A percentile compares a stretch with the other conserved stretches of the same genome.
Conservation (phyloP, 1,140 invertebrate species). For the Himalopsyche phryganea region DNA sequence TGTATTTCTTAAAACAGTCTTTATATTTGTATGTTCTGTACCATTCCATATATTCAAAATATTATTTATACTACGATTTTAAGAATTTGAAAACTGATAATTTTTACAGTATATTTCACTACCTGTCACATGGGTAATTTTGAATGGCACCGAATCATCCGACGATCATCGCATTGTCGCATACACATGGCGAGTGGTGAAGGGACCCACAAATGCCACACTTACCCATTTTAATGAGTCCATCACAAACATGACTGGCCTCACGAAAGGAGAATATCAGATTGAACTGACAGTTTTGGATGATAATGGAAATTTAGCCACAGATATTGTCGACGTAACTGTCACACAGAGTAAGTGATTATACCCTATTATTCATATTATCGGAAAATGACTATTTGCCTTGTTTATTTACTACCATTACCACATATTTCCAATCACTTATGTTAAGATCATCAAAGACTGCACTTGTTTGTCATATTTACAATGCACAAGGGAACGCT, state of each 20-base stretch:
- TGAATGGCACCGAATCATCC: conserved; percentile 79
- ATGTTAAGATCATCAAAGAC: no score
- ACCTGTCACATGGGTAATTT: conserved; percentile 70
- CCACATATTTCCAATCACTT: no score
- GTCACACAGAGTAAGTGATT: conserved; percentile 88
- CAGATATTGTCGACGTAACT: conserved; percentile 67
- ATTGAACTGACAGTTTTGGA: conserved; percentile 84
- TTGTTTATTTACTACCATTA: no score
- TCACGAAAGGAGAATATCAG: conserved; percentile 81
- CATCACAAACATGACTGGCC: conserved; percentile 69
- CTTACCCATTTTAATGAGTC: conserved; percentile 56
- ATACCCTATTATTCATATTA: no score
- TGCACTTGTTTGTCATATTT: no score
- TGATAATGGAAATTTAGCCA: conserved; percentile 75
- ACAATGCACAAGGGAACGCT: no score
- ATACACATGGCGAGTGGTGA: conserved; percentile 80
- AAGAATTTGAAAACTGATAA: no score
- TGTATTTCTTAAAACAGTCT: no score
- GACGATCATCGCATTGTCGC: conserved; percentile 80
- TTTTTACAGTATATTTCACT: conserved; percentile 69
- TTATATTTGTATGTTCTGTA: no score
- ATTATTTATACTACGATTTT: no score
- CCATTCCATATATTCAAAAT: no score
- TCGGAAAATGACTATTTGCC: no score
- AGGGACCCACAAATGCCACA: conserved; percentile 59